Evolutionary conservation across 2,888 invertebrate species (phyloP), one percentile per base, ranked within the genome.

Genomic region (Adineta ricciae): DNA sequence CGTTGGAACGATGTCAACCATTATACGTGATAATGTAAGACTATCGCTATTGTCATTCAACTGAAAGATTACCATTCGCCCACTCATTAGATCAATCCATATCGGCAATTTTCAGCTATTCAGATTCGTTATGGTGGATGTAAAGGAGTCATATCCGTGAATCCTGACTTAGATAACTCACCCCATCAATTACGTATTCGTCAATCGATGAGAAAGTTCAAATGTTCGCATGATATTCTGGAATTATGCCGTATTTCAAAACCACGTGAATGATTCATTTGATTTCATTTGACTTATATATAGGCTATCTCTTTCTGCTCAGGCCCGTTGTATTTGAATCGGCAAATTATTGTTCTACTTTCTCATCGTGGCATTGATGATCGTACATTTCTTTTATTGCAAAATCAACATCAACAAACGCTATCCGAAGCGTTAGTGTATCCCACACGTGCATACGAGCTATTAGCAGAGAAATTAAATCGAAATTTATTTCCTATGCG

Each of bases 231-330:
- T 41, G 78, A 78, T 78, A 78, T 78, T 24, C n/a, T 78, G 7
- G 78, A 78, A 78, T 78, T 78, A 78, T 78, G 78, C 41, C 78
- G 78, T 24, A 78, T 78, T 41, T 78, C 78, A n/a, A 78, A 78
- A 41, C 78, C 78, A 41, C 38, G 78, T 78, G 41, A 78, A 41
- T n/a, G n/a, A n/a, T 24, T 41, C 3, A 50, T 46, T 46, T 46
- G 5, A 46, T 16, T 50, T 49, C 49, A 49, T 27, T 38, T 73
- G 36, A 38, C 27, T 41, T 73, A 5, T 38, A 14, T 3, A 38
- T 73, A 27, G 1, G 9, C 41, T 27, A 9, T 38, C 41, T 16
- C 8, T 72, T 24, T 73, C 16, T 38, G n/a, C n/a, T 46, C 24
- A 78, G 78, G 78, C 24, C 41, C 78, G n/a, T n/a, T 78, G 3